Evolutionary conservation across 2,113 vertebrate species (phyloP).

Genomic region (Melanostigma gelatinosum): DNA sequence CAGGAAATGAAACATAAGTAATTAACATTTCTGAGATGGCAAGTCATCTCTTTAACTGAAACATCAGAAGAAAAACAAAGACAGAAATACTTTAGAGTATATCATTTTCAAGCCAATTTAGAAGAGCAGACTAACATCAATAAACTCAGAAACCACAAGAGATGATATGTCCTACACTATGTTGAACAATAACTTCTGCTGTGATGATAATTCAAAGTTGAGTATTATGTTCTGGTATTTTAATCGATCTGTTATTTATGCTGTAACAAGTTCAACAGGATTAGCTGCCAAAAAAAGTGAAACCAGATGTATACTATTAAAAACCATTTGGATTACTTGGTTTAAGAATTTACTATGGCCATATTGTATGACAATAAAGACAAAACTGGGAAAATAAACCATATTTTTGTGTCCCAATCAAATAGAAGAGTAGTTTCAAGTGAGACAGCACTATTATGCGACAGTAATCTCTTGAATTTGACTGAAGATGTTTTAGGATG

Average conservation of each 20-base stretch:
- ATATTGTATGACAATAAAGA: constrained; percentile 27
- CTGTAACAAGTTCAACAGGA: constrained; percentile 49
- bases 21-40: constrained; percentile 70
- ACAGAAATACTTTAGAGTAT: constrained; percentile 61
- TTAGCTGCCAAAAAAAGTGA: constrained; percentile 45
- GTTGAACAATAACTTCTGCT: constrained; percentile 42
- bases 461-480: background rate
- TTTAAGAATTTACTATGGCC: constrained; percentile 42
- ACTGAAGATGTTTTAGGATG: background rate
- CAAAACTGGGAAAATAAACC: background rate
- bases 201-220: constrained; percentile 53
- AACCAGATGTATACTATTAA: constrained; percentile 58
- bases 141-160: constrained; percentile 69
- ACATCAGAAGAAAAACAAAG: constrained; percentile 67
- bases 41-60: constrained; percentile 56
- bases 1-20: constrained; percentile 74
- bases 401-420: background rate
- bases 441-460: background rate
- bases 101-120: constrained; percentile 65
- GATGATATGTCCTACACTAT: constrained; percentile 47
- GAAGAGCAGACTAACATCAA: constrained; percentile 55
- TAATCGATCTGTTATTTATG: constrained; percentile 43
- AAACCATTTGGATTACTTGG: constrained; percentile 1
- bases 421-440: constrained; percentile 19
- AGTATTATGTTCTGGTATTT: constrained; percentile 47